Base-by-base conservation (phyloP, 30 jellyfish, hydroid and myxozoan species). In the Hydractinia symbiolongicarpus region DNA sequence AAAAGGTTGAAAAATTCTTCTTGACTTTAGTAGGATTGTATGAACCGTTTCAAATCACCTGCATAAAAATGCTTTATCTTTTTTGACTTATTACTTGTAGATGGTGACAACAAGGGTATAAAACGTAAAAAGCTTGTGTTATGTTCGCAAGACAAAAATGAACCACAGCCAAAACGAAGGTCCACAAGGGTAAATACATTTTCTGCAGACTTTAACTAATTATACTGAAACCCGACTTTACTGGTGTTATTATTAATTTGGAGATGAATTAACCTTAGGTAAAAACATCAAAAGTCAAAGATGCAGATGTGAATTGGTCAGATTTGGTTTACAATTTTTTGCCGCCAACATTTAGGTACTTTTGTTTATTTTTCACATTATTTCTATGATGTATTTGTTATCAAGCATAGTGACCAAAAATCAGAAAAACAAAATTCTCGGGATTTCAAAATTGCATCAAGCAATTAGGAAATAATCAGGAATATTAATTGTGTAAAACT, bases 141-240 rank as follows among this genome's bases (percentile, higher is more conserved):
- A 53, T 67, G 78, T 57, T 74, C 73, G 62, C 88, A 90, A 68
- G 86, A 83, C 64, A 86, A 73, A 8, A 78, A 70, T 7, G 97
- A 90, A 50, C 95, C 97, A 55, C 81, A 85, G 13, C 96, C 95
- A 14, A 90, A 90, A 50, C 61, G 97, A 82, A 81, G 97, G 69
- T 90, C 97, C 8, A 90, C 95, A 8, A 81, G 97, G 89, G 97
- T 89, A 62, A 86, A 67, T 9, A 13, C 50, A 15, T 53, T 75
- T 17, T 75, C 69, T 58, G 69, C 19, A 11, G 15, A 58, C 19
- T 58, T 16, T 58, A 58, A 58, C 15, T n/a, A n/a, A n/a, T n/a
- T n/a, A n/a, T n/a, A n/a, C n/a, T n/a, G n/a, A n/a, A n/a, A n/a
- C n/a, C 17, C 69, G 15, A 11, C 2, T 13, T 58, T 64, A 64